Evolutionary conservation across 2,113 vertebrate genomes (phyloP).

Genomic region (Ceuthmochares aereus): DNA sequence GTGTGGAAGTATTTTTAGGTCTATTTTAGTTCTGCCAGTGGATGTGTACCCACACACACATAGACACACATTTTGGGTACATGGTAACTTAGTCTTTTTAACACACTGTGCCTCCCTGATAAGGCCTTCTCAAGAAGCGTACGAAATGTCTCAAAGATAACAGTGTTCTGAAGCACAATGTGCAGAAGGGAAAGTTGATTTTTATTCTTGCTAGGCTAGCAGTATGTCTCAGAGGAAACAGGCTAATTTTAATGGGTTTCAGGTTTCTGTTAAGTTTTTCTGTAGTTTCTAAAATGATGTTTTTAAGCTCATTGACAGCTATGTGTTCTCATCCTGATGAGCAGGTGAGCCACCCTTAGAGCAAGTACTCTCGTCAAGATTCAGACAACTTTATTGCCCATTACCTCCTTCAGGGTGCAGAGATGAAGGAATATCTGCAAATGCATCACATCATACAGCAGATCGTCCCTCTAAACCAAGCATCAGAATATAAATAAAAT

Average conservation of each 20-base stretch:
- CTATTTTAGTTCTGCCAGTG: constrained; percentile 16
- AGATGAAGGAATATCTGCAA: neutral
- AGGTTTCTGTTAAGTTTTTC: neutral
- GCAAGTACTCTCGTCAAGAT: neutral
- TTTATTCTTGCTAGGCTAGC: constrained; percentile 33
- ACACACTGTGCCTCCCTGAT: neutral
- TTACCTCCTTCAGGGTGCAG: neutral
- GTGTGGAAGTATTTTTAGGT: constrained; percentile 15
- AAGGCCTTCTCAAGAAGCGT: constrained; percentile 1
- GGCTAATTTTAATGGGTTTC: constrained; percentile 46
- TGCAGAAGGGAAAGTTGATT: neutral
- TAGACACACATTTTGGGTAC: neutral
- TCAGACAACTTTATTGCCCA: neutral
- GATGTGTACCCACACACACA: neutral
- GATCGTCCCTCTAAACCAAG: neutral
- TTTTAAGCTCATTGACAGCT: constrained; percentile 1
- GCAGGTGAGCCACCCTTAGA: neutral
- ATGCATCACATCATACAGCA: neutral
- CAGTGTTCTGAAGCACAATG: neutral
- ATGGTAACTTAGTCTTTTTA: neutral
- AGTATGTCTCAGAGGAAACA: neutral
- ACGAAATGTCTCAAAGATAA: constrained; percentile 40
- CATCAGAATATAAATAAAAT: neutral
- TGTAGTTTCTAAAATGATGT: neutral
- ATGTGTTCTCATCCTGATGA: neutral